Base-by-base conservation (phyloP, 1,140 invertebrate genomes). In the Hesperophylax magnus region DNA sequence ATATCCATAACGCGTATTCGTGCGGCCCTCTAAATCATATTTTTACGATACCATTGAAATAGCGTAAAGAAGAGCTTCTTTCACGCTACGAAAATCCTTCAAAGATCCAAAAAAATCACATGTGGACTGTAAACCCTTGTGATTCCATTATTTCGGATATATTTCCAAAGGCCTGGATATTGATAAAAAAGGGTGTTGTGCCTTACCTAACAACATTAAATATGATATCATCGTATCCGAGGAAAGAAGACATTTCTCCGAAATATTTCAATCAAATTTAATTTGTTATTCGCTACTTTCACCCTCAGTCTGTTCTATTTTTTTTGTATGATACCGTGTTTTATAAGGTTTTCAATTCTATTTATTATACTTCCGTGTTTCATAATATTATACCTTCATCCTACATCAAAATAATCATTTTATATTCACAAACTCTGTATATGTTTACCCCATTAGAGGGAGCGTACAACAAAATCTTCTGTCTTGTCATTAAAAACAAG, bases 31-130 rank as follows among this genome's bases (percentile, higher is more conserved):
- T 71, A 52, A 71, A 71, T 71, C 67, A 53, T 53, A 71, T 71
- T 71, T 71, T 71, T 71, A 52, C 34, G 67, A 47, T 71, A 71
- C 6, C 67, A 71, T 71, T 71, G 67, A 52, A 71, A 71, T 52
- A 20, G 67, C n/a, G 67, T 71, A 47, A 47, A 65, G 61, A 65
- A 65, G 15, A 20, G 39, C 15, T 18, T 71, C n/a, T 52, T 71
- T 53, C n/a, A 71, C 53, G 39, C 67, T 52, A 22, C n/a, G 39
- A 67, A 53, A 47, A 71, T 71, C 67, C 67, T 52, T 52, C 67
- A 71, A n/a, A 15, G 34, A 34, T 47, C n/a, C n/a, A 14, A 52
- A 52, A 52, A 47, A 71, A 11, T 14, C 17, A 47, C 67, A 65
- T n/a, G 24, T 2, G 61, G 24, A 24, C 18, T 65, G 39, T 58